phyloP scores from a whole-genome alignment of 1,140 invertebrate species.

The Lucilia sericata region DNA sequence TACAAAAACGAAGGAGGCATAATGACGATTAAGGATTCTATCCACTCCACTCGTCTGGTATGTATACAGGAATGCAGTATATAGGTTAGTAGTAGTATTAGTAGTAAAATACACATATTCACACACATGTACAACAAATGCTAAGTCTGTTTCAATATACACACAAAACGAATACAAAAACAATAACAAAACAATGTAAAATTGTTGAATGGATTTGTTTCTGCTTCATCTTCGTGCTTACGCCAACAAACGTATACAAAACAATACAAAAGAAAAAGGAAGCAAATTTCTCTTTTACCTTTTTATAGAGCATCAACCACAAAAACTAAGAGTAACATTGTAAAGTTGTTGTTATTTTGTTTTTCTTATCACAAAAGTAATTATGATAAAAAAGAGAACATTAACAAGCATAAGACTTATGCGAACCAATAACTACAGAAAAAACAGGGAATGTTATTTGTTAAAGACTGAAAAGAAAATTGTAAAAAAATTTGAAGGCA shows the following conservation, averaged over 20 bases:
- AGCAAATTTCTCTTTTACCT: constrained; percentile 2
- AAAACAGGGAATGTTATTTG: background rate
- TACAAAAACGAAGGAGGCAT: background rate
- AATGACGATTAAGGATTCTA: background rate
- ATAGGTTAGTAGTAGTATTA: constrained; percentile 36
- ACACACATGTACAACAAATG: background rate
- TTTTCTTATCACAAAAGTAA: background rate
- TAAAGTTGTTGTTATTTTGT: background rate
- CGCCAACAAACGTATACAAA: background rate
- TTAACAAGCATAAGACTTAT: background rate
- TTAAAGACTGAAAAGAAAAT: background rate
- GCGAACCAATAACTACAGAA: background rate
- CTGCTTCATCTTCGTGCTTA: background rate
- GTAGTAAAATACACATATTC: background rate
- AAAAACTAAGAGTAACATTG: background rate
- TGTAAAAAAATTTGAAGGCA: background rate
- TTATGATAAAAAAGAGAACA: background rate
- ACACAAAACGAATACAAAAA: background rate
- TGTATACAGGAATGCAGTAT: constrained; percentile 42
- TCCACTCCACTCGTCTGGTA: background rate
- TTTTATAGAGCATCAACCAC: background rate
- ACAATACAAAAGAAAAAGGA: background rate
- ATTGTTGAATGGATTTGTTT: background rate
- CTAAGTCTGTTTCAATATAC: background rate
- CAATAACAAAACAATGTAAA: constrained; percentile 1